Percentiles rank a stretch among this genome's conserved stretches.
Evolutionary conservation across 53 echinoderm and acorn worm species (phyloP).

Genomic region (Crossaster papposus): DNA sequence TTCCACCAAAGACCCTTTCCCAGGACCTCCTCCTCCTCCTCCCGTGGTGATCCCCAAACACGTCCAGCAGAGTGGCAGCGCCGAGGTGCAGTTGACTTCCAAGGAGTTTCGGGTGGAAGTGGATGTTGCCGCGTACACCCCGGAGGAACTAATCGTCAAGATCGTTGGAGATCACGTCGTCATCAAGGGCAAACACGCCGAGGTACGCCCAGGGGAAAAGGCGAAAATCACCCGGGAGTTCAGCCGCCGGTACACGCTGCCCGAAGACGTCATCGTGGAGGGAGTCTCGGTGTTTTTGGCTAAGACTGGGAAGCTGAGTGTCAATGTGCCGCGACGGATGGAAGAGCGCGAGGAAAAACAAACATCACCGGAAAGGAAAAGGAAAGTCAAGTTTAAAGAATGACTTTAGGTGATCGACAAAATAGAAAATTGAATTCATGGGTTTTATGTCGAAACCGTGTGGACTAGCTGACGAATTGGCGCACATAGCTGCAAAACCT

Average conservation of each 20-base stretch:
- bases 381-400: conserved; percentile 31
- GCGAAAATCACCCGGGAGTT: conserved; percentile 78
- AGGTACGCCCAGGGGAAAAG: conserved; percentile 69
- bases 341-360: not conserved
- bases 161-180: conserved; percentile 70
- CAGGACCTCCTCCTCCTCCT: not conserved
- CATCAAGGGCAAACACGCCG: conserved; percentile 49
- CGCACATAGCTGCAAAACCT: no score
- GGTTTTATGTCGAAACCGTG: no score
- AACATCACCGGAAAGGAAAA: conserved; percentile 45
- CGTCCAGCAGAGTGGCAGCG: conserved; percentile 19
- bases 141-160: conserved; percentile 77
- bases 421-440: not conserved
- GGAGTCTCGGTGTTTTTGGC: conserved; percentile 66
- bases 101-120: conserved; percentile 69
- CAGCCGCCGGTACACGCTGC: conserved; percentile 76
- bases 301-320: conserved; percentile 63
- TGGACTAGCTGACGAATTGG: no score
- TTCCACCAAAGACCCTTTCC: not conserved
- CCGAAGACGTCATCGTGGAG: conserved; percentile 72
- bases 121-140: conserved; percentile 71
- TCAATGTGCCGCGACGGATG: conserved; percentile 67
- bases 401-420: not conserved
- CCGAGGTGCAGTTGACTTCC: conserved; percentile 60
- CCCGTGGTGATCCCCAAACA: not conserved